Percentiles rank a stretch among this genome's conserved stretches.
phyloP scores from a whole-genome alignment of 2,113 vertebrate genomes.

The Lichenostomus cassidix region DNA sequence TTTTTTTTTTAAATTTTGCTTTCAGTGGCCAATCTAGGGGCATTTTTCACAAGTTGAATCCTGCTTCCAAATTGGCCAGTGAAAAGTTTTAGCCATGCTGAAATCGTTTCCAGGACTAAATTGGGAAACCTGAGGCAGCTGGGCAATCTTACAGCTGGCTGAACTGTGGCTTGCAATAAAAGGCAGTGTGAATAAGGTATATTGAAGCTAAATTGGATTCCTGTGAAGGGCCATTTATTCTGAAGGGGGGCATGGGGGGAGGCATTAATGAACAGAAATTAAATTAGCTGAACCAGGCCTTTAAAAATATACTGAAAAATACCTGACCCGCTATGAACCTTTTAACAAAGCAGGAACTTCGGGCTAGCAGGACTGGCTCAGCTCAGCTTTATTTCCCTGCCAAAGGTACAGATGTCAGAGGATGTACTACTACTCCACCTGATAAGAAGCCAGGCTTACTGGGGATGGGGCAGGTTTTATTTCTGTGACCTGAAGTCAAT shows the following conservation, averaged over 20 bases:
- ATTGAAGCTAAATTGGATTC: conserved; percentile 83
- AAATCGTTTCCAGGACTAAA: conserved; percentile 83
- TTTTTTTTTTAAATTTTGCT: neutral
- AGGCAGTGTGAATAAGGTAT: conserved; percentile 83
- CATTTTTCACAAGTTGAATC: conserved; percentile 70
- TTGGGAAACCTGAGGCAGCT: conserved; percentile 76
- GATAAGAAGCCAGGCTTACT: neutral
- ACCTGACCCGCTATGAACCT: conserved; percentile 71
- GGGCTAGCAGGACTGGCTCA: conserved; percentile 7
- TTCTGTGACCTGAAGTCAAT: neutral
- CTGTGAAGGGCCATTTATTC: conserved; percentile 77
- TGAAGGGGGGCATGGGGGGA: conserved; percentile 53
- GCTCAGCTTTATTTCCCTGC: neutral
- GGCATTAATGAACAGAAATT: conserved; percentile 80
- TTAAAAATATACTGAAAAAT: conserved; percentile 74
- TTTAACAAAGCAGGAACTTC: conserved; percentile 58
- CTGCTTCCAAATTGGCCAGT: conserved; percentile 73
- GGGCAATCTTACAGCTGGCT: conserved; percentile 79
- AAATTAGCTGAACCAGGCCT: conserved; percentile 73
- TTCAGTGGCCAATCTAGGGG: conserved; percentile 72
- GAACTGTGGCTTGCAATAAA: conserved; percentile 76
- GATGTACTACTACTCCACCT: neutral
- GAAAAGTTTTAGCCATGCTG: conserved; percentile 77
- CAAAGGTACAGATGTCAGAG: conserved; percentile 13
- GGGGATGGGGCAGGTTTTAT: neutral